phyloP scores from a whole-genome alignment of 2,113 vertebrate genomes.

The Petaurus breviceps region DNA sequence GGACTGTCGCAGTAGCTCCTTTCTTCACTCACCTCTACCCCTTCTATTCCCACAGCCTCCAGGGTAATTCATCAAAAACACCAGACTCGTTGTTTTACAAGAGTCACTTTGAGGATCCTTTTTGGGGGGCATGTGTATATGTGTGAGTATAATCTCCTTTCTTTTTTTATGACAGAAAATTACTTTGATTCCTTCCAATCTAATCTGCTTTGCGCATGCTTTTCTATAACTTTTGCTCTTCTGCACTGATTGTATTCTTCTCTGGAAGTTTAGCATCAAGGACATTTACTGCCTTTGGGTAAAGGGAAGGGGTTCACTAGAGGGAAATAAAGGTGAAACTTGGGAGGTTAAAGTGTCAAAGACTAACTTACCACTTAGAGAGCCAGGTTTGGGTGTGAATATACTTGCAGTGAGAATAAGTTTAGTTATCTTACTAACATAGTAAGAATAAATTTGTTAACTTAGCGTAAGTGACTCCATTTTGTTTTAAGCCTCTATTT shows the following conservation, averaged over 20 bases:
- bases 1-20: not conserved
- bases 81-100: not conserved
- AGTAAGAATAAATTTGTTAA: not conserved
- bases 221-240: too few species aligned
- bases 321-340: not conserved
- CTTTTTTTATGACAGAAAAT: not conserved
- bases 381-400: not conserved
- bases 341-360: not conserved
- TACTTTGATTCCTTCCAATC: too few species aligned
- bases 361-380: not conserved
- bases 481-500: not conserved
- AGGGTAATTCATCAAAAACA: not conserved
- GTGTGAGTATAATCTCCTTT: not conserved
- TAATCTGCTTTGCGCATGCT: not conserved
- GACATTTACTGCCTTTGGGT: not conserved
- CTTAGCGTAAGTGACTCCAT: not conserved
- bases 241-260: not conserved
- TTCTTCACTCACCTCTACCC: not conserved
- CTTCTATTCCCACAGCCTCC: not conserved
- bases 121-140: not conserved
- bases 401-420: not conserved
- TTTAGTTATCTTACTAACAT: not conserved
- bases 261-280: not conserved
- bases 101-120: not conserved
- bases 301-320: not conserved